phyloP scores from a whole-genome alignment of 2,113 vertebrate species.

The Varanus salvator region DNA sequence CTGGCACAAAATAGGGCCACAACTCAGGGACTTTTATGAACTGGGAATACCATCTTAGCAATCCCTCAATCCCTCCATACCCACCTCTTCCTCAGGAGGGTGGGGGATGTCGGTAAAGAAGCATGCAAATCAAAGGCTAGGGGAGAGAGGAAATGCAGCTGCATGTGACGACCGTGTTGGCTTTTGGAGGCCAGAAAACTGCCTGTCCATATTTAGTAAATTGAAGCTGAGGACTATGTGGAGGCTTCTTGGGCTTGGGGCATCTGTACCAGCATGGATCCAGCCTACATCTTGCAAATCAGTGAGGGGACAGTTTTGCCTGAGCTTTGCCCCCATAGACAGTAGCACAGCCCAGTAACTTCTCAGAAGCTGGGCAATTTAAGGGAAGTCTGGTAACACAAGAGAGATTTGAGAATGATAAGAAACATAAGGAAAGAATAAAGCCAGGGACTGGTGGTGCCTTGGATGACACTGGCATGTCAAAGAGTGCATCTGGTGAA shows the following conservation, averaged over 20 bases:
- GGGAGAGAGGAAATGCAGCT: slow-evolving; percentile 39
- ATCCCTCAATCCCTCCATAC: slow-evolving; percentile 25
- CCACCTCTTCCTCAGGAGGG: slow-evolving; percentile 12
- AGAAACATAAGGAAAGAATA: slow-evolving; percentile 46
- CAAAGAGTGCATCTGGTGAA: neutral
- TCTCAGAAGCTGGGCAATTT: slow-evolving; percentile 43
- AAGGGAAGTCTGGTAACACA: slow-evolving; percentile 30
- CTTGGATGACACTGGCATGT: slow-evolving; percentile 10
- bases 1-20: slow-evolving; percentile 61
- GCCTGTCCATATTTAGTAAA: slow-evolving; percentile 60
- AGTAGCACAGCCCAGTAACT: neutral
- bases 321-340: slow-evolving; percentile 55
- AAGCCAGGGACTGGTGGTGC: slow-evolving; percentile 21
- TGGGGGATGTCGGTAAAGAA: slow-evolving; percentile 27
- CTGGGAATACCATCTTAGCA: slow-evolving; percentile 59
- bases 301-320: slow-evolving; percentile 52
- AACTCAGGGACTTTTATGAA: slow-evolving; percentile 74
- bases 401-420: slow-evolving; percentile 29
- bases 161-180: slow-evolving; percentile 31
- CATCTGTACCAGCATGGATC: slow-evolving; percentile 42
- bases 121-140: slow-evolving; percentile 51
- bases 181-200: slow-evolving; percentile 58
- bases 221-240: slow-evolving; percentile 58
- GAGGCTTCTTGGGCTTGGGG: slow-evolving; percentile 60
- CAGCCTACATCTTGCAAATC: slow-evolving; percentile 68